Evolutionary conservation across 2,797 vertebrate species (phyloP), one percentile per base, ranked within the genome.

Genomic region (Gymnopithys bicolor): DNA sequence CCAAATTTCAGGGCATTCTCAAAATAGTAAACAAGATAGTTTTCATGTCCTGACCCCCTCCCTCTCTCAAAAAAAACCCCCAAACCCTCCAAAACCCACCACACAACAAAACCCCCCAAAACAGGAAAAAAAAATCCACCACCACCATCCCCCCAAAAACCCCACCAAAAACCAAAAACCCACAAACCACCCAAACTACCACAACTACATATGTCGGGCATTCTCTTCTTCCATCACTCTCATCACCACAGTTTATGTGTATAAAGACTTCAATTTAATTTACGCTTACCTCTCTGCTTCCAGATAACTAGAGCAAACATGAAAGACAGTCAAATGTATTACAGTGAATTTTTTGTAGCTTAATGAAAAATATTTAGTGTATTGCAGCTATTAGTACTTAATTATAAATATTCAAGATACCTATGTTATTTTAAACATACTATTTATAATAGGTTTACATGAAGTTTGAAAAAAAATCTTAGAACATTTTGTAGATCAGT

Each of bases 261-360:
- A 58, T 2, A 48, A n/a, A 67, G 27, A 41, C 9, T 81, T 78
- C 9, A 24, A 52, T 78, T 73, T 82, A 25, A 87, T 69, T 77
- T 71, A 78, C 59, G 68, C 92, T 97, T 97, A 98, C 98, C 97
- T 97, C 96, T 96, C 56, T 95, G 85, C 95, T 97, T 98, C 97
- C 96, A 98, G 94, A 98, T 97, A 94, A 98, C 97, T 98, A 97
- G 84, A 97, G 97, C 56, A 87, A 96, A 96, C 37, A 92, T 13
- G 45, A 91, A 81, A 97, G 82, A 93, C 28, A 95, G 66, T 53
- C 80, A 93, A 88, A 97, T 30, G 73, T 62, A 92, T 92, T 96
- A 81, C 32, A 73, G 11, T 48, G 77, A 71, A 79, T 77, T 66
- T 76, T 59, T 63, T 87, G 60, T 41, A 94, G 73, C 27, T 75